Conservation (phyloP, 2,888 invertebrate species). For the Macaria notata region DNA sequence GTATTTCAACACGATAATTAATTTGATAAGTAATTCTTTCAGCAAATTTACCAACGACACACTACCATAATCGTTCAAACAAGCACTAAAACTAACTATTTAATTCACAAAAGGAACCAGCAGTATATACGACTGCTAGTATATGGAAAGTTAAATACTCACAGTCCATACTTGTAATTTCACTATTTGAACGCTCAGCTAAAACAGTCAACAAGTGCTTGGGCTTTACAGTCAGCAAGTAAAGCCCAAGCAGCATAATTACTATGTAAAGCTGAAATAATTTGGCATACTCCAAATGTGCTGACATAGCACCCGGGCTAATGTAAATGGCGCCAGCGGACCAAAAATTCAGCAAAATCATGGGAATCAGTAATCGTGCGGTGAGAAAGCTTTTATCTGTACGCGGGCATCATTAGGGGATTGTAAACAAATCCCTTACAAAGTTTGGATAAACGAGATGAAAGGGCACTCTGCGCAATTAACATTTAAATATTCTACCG, state of each 20-base stretch:
- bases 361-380: conserved; percentile 49
- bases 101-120: no score
- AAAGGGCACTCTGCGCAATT: conserved; percentile 52
- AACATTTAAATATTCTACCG: conserved; percentile 52
- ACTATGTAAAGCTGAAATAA: conserved; percentile 12
- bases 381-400: conserved; percentile 54
- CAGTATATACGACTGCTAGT: no score
- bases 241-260: neutral
- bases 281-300: conserved; percentile 13
- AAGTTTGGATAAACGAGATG: conserved; percentile 57
- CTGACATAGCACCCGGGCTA: conserved; percentile 9
- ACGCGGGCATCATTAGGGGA: conserved; percentile 55
- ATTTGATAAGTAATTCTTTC: no score
- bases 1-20: no score
- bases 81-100: no score
- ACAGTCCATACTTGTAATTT: neutral
- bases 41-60: no score
- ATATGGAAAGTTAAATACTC: neutral
- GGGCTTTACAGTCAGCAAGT: no score
- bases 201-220: conserved; percentile 2
- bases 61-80: no score
- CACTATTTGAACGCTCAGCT: neutral
- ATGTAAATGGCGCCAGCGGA: conserved; percentile 9
- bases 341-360: conserved; percentile 34
- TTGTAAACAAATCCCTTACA: conserved; percentile 60